Percentiles rank a stretch among this genome's conserved stretches.
These are phyloP conservation scores for Coregonus suidteri DNA, from an alignment of 2,797 vertebrate genomes.

Conservation along the genomic window DNA sequence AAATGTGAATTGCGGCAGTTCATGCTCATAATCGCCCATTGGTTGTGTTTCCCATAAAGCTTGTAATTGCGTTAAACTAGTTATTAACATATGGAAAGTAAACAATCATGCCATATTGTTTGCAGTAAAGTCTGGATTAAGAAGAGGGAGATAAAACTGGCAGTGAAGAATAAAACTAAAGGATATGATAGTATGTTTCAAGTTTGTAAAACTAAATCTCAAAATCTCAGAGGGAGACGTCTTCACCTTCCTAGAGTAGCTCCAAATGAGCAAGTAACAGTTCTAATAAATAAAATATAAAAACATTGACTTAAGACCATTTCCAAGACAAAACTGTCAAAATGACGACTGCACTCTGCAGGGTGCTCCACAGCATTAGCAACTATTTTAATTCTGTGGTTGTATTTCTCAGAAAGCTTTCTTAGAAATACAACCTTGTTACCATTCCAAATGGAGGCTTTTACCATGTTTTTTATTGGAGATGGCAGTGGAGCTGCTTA, in stretches of 20 bases:
- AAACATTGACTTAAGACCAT: not conserved
- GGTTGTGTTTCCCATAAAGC: no score
- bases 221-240: no score
- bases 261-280: no score
- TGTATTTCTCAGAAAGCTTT: not conserved
- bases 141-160: not conserved
- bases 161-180: not conserved
- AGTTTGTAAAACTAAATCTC: not conserved
- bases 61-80: not conserved
- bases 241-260: no score
- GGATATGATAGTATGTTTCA: not conserved
- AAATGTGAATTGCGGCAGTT: not conserved
- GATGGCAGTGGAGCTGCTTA: not conserved
- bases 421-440: not conserved
- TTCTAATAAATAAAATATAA: no score
- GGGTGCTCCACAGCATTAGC: not conserved
- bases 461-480: not conserved
- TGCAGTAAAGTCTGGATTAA: not conserved
- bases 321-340: not conserved
- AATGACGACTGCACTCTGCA: not conserved
- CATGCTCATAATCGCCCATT: not conserved
- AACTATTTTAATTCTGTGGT: not conserved
- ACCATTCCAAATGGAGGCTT: not conserved
- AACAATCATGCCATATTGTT: not conserved
- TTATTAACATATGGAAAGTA: not conserved